Base-by-base conservation (phyloP, 2,888 invertebrate genomes). In the Nomada hirtipes region DNA sequence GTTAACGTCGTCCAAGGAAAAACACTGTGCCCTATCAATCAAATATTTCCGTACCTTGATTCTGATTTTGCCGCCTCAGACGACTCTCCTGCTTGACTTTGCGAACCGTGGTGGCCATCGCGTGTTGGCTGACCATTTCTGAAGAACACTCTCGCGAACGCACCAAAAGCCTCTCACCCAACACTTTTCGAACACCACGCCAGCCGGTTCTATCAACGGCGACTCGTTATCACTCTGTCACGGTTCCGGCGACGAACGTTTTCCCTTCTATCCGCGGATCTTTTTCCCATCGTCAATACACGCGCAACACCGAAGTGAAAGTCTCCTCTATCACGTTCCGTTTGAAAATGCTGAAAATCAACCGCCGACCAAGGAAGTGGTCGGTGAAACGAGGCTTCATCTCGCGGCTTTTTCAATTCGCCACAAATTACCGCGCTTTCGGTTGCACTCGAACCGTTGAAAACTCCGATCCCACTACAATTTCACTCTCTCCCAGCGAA, bases 1-100 rank as follows among this genome's bases (percentile, higher is more conserved):
- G 7, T 36, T 7, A 7, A 36, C 36, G 7, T 36, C 36, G 36
- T 7, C 36, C 36, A 36, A 4, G 36, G 7, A 0, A 36, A 36
- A 36, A 36, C 36, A 36, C 36, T 36, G 0, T 4, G 36, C 36
- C 36, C 36, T 7, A 36, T 36, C 36, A 36, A 4, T 7, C 36
- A 7, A 36, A 36, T 15, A 26, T 70, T 44, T n/a, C 36, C 65
- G 23, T 85, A 92, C 92, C 93, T 91, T 91, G 91, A 74, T 84
- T 90, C 65, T 91, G 91, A 85, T 92, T 92, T 71, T 92, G 94
- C 89, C 94, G 92, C 81, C 95, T 92, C 77, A 95, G 92, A 85
- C 94, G 94, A 94, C 96, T 96, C 91, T 95, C 95, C 92, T 96
- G 96, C 94, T 96, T 97, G 88, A 97, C 95, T 95, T 96, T 96